Conservation (phyloP, 2,888 invertebrate genomes). For the Phoenoteleia sp. region DNA sequence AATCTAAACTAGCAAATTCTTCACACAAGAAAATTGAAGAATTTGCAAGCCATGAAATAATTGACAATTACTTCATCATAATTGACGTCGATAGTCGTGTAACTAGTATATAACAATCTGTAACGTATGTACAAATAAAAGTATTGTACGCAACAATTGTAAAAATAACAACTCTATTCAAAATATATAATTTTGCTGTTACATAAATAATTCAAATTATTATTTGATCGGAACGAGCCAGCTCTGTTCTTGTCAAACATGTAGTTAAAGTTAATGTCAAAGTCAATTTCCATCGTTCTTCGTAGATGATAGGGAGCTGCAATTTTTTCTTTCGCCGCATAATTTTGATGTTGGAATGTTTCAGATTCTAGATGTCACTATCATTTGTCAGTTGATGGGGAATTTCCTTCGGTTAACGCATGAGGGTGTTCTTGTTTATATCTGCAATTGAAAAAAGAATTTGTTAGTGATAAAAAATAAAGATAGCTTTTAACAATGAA, state of each 20-base stretch:
- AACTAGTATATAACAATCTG: not conserved
- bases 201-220: conserved; percentile 22
- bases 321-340: not conserved
- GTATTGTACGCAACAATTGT: not conserved
- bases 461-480: too few species aligned
- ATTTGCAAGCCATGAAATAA: not conserved
- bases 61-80: not conserved
- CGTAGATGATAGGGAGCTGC: conserved; percentile 4
- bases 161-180: conserved; percentile 22
- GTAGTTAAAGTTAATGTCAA: too few species aligned
- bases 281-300: not conserved
- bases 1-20: not conserved
- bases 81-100: not conserved
- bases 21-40: not conserved
- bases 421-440: too few species aligned
- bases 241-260: conserved; percentile 9
- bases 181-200: conserved; percentile 20
- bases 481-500: too few species aligned
- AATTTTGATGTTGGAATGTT: conserved; percentile 77
- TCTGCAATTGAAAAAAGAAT: too few species aligned
- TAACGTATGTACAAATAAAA: not conserved
- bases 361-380: conserved; percentile 56
- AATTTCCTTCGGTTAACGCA: conserved; percentile 59
- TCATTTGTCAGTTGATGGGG: conserved; percentile 69
- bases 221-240: conserved; percentile 41